phyloP scores from a whole-genome alignment of 1,140 invertebrate genomes.

The Cepaea nemoralis region DNA sequence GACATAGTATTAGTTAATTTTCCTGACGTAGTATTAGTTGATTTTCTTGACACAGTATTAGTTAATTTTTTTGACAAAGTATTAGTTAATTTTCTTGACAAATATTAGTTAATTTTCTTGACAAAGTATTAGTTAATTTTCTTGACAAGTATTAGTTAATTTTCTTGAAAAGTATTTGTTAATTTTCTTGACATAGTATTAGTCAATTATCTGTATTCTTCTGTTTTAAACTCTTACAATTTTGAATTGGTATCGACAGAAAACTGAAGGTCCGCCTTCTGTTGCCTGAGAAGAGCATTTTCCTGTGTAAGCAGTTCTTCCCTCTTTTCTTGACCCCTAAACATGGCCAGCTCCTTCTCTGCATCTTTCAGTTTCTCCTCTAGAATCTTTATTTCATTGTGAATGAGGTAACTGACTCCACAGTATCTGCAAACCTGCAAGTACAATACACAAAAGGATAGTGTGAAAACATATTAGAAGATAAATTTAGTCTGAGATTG shows the following conservation, averaged over 20 bases:
- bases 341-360: conserved; percentile 59
- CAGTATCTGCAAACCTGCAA: conserved; percentile 67
- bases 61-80: no score
- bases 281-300: conserved; percentile 32
- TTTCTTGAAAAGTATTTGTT: no score
- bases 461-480: neutral
- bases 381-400: conserved; percentile 70
- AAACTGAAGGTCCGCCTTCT: neutral
- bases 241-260: neutral
- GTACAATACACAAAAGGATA: neutral
- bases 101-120: no score
- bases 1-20: no score
- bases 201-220: no score
- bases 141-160: no score
- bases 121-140: no score
- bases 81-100: no score
- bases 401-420: conserved; percentile 71
- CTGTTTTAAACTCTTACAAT: conserved; percentile 32
- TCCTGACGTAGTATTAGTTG: no score
- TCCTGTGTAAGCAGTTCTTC: conserved; percentile 54
- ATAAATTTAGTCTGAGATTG: no score
- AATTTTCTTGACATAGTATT: no score
- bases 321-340: conserved; percentile 55
- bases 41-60: no score
- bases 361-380: conserved; percentile 63